Base-by-base conservation (phyloP, 2,888 invertebrate genomes). In the Ptilodon capucinus region DNA sequence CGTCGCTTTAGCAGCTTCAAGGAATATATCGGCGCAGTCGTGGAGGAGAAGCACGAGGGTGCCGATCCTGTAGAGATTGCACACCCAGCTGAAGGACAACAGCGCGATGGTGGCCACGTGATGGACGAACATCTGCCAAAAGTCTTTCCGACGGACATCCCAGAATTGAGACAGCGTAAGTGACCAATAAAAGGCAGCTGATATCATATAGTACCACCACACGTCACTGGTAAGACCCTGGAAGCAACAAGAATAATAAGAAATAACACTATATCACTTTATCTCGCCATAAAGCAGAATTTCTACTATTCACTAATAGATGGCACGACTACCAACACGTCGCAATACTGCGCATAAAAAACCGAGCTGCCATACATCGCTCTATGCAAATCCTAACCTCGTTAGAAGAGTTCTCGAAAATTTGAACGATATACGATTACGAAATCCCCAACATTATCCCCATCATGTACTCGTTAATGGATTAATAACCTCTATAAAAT, bases 91-190 rank as follows among this genome's bases (percentile, higher is more conserved):
- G 80, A 99, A 95, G 47, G 94, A 94, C 91, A 99, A 94, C 54
- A 99, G 92, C 36, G 94, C 85, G 63, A 99, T 95, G 34, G 99
- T 98, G 17, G 97, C 97, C 74, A 98, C 93, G 81, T 99, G 99
- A 90, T 99, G 99, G 45, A 98, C 92, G 85, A 99, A 98, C 98
- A 99, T 99, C 92, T 99, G 98, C 96, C 97, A 97, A 86, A 99
- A 99, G 88, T 97, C 97, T 86, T 97, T 97, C 58, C 98, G 94
- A 58, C 95, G 95, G 44, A 97, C 96, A 84, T 99, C 99, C 83
- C 97, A 95, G 89, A 98, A 98, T 86, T 98, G 98, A 14, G 97
- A 97, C 54, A 97, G 94, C 57, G 96, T 95, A 49, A 99, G 91
- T 14, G 99, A 96, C 97, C 98, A 98, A 84, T 99, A 99, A 90